Conservation (phyloP, 2,888 invertebrate genomes). For the Andrena minutula region DNA sequence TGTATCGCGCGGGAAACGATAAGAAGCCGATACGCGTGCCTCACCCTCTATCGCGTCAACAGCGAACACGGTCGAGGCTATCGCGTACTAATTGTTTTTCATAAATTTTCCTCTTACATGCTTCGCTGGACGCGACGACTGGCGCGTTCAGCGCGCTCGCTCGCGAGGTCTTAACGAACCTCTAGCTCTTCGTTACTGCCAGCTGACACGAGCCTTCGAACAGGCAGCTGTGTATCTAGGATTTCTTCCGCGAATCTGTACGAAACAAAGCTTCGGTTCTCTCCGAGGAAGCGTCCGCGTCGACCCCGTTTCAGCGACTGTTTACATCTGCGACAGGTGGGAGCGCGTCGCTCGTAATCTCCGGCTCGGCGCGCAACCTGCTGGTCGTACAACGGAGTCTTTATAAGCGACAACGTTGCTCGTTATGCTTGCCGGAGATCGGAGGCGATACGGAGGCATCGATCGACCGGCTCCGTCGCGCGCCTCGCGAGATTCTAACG, state of each 20-base stretch:
- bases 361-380: conserved; percentile 44
- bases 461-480: conserved; percentile 7
- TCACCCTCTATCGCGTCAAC: background rate
- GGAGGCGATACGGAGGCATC: conserved; percentile 22
- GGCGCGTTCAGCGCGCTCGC: conserved; percentile 19
- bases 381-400: conserved; percentile 41
- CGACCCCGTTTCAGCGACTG: background rate
- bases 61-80: conserved; percentile 44
- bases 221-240: too few species aligned
- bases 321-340: conserved; percentile 67
- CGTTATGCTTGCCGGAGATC: conserved; percentile 40
- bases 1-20: conserved; percentile 40
- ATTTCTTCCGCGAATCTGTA: too few species aligned
- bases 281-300: background rate
- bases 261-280: conserved; percentile 7
- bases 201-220: background rate
- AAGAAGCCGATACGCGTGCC: conserved; percentile 31
- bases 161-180: background rate
- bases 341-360: conserved; percentile 38
- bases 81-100: conserved; percentile 51
- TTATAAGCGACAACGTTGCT: conserved; percentile 52
- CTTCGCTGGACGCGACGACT: conserved; percentile 32
- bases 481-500: too few species aligned
- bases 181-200: background rate
- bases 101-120: conserved; percentile 46